These are phyloP conservation scores for Capitulum mitella DNA, from an alignment of 2,888 invertebrate species.

Conservation along the genomic window DNA sequence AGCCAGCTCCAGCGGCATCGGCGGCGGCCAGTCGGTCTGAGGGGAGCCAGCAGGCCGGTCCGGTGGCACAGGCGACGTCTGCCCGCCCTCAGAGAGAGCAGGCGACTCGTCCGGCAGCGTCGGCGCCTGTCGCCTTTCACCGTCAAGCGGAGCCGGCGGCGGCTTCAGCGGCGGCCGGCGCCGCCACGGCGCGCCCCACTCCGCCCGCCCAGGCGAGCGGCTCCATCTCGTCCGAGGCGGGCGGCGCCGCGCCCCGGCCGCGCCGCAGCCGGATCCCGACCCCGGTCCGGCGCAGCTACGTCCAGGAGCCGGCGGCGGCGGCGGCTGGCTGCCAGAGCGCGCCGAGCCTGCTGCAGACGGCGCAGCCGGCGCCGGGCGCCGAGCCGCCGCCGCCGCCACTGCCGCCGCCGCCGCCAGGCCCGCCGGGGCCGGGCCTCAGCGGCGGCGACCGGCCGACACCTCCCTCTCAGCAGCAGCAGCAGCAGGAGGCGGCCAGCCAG, in stretches of 20 bases:
- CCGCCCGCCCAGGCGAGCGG: neutral
- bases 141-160: neutral
- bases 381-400: neutral
- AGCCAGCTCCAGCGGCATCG: too few species aligned
- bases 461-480: neutral
- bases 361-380: neutral
- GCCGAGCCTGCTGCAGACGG: neutral
- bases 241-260: neutral
- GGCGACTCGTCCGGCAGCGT: neutral
- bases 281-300: neutral
- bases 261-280: constrained; percentile 9
- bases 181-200: neutral
- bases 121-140: neutral
- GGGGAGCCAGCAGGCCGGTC: too few species aligned
- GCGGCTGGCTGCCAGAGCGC: neutral
- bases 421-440: neutral
- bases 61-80: too few species aligned
- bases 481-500: neutral
- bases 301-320: neutral
- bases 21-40: too few species aligned
- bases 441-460: neutral
- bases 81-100: too few species aligned
- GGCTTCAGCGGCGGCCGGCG: neutral
- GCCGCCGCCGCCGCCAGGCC: neutral
- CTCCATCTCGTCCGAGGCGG: neutral